Conservation (phyloP, 2,797 vertebrate genomes). For the Lerista edwardsae region DNA sequence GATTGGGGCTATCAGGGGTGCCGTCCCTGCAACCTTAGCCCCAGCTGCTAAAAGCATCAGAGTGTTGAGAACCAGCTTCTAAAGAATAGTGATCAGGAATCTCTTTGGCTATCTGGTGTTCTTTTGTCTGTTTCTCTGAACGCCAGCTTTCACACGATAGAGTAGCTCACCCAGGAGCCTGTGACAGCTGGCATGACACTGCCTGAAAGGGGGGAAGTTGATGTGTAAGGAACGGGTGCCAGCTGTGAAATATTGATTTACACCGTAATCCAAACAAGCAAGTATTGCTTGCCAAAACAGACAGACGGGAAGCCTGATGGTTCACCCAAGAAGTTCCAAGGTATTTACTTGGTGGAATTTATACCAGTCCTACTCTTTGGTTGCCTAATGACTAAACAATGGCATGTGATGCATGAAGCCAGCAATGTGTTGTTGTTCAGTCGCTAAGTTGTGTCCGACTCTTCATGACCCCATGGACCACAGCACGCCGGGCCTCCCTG, state of each 20-base stretch:
- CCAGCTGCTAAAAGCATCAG: neutral
- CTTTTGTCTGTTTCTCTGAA: neutral
- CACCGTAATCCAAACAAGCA: neutral
- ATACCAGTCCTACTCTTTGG: conserved; percentile 5
- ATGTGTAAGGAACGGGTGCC: neutral
- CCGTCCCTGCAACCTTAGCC: too few relatives aligned
- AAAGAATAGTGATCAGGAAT: neutral
- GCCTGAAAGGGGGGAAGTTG: neutral
- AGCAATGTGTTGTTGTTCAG: too few relatives aligned
- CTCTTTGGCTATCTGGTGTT: neutral
- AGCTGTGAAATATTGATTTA: conserved; percentile 44
- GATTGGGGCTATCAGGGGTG: too few relatives aligned
- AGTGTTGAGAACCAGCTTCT: neutral
- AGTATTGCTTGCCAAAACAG: conserved; percentile 49
- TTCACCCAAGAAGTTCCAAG: neutral
- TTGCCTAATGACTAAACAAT: neutral
- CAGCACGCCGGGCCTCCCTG: too few relatives aligned
- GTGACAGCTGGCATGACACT: neutral
- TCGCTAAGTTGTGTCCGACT: too few relatives aligned
- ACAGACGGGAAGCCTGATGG: conserved; percentile 34
- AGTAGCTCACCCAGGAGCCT: neutral
- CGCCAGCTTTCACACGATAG: neutral
- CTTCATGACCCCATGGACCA: too few relatives aligned
- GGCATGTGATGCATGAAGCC: neutral
- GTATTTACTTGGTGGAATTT: neutral